Percentiles rank a stretch among this genome's conserved stretches.
Evolutionary conservation across 1,140 invertebrate species (phyloP).

Genomic region (Neelides sp.): DNA sequence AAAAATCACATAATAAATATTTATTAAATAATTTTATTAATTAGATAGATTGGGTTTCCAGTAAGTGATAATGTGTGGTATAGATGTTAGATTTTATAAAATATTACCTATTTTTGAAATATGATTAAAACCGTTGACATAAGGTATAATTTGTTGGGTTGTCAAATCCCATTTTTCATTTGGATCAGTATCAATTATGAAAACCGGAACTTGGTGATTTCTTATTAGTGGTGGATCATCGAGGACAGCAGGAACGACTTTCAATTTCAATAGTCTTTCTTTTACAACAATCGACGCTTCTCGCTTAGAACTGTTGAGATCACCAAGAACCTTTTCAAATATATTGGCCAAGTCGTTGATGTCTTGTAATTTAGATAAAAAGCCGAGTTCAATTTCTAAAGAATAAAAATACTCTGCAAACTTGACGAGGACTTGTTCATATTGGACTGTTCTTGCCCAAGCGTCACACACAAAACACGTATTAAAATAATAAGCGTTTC

Average conservation of each 20-base stretch:
- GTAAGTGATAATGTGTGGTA: too few relatives aligned
- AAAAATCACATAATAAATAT: conserved; percentile 34
- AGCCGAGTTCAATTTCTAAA: conserved; percentile 40
- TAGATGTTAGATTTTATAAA: background rate
- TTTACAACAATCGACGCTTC: conserved; percentile 26
- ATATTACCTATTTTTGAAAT: conserved; percentile 52
- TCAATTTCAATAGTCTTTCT: conserved; percentile 25
- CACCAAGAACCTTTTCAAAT: conserved; percentile 34
- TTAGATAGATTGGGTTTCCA: conserved; percentile 10
- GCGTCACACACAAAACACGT: conserved; percentile 87
- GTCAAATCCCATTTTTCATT: conserved; percentile 77
- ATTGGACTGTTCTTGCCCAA: conserved; percentile 73
- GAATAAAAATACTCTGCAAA: conserved; percentile 67
- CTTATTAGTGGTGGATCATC: conserved; percentile 61
- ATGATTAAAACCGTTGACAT: conserved; percentile 86
- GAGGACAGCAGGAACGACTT: conserved; percentile 29
- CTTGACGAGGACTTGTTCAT: conserved; percentile 85
- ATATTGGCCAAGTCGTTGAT: conserved; percentile 34
- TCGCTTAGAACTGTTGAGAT: conserved; percentile 33
- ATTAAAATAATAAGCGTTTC: conserved; percentile 91
- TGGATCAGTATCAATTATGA: conserved; percentile 48
- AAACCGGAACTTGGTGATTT: conserved; percentile 82
- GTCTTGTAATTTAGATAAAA: conserved; percentile 8
- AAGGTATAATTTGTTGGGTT: conserved; percentile 73
- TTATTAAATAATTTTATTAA: conserved; percentile 1